Base-by-base conservation (phyloP, 1,140 invertebrate species). In the Gerris buenoi region DNA sequence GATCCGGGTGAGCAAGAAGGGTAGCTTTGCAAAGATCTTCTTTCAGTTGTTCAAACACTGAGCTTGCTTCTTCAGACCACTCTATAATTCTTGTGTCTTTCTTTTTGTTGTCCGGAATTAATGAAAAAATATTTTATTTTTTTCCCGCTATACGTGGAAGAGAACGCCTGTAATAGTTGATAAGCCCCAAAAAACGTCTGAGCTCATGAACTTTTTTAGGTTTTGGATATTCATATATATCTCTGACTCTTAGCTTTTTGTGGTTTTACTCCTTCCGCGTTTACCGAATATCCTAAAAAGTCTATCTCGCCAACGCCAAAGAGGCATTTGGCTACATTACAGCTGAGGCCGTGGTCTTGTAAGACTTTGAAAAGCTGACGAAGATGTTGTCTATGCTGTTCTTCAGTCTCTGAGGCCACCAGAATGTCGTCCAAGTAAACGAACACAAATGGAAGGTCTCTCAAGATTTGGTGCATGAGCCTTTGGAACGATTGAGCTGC, bases 401-500 rank as follows among this genome's bases (percentile, higher is more conserved):
- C 69, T 13, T 67, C 61, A 25, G 28, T 71, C 60, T n/a, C 56
- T 2, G 75, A 77, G 13, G n/a, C n/a, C n/a, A n/a, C n/a, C n/a
- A 79, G 63, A 15, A 77, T 69, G 64, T 78, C 75, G 65, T 77
- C 76, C 2, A 77, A 70, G 61, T 75, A 78, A 29, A 68, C 58
- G 58, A 72, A 79, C 2, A 59, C 62, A 65, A 74, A 77, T 18
- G 73, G 70, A 18, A 78, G 70, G 14, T 46, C 68, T 3, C n/a
- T 27, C 1, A 81, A 70, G 1, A 81, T 73, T n/a, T 74, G 29
- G 69, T 81, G 74, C 63, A 84, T 81, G 15, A 78, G 76, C 15
- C 81, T 66, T 71, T 82, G 78, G 69, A 82, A 84, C 0, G 74
- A 75, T 67, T 78, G 74, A 0, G 69, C 74, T 2, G 75, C 74